phyloP scores from a whole-genome alignment of 2,888 invertebrate genomes.

The Coenonympha arcania region DNA sequence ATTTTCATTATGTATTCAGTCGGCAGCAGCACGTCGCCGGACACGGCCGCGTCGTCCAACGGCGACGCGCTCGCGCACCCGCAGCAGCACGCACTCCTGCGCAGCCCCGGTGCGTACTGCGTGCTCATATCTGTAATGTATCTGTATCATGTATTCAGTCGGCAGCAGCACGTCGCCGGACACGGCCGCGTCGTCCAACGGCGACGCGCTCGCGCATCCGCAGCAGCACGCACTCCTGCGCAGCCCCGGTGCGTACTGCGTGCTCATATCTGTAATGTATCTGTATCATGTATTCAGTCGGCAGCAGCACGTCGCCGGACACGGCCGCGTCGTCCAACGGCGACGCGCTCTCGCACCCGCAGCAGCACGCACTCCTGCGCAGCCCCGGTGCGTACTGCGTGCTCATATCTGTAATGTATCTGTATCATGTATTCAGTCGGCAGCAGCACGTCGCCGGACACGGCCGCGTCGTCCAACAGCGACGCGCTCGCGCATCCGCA shows the following conservation, averaged over 20 bases:
- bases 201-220: slow-evolving; percentile 50
- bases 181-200: slow-evolving; percentile 62
- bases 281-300: too few relatives aligned
- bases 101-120: slow-evolving; percentile 29
- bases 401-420: too few relatives aligned
- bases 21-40: slow-evolving; percentile 69
- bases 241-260: slow-evolving; percentile 25
- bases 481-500: slow-evolving; percentile 48
- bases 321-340: slow-evolving; percentile 64
- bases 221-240: slow-evolving; percentile 39
- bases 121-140: neutral
- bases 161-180: slow-evolving; percentile 70
- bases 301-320: slow-evolving; percentile 69
- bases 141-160: slow-evolving; percentile 35
- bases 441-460: slow-evolving; percentile 69
- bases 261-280: neutral
- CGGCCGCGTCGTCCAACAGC: slow-evolving; percentile 60
- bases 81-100: slow-evolving; percentile 37
- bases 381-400: slow-evolving; percentile 27
- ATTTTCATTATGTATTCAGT: slow-evolving; percentile 36
- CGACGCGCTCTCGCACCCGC: slow-evolving; percentile 47
- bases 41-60: slow-evolving; percentile 63
- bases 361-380: slow-evolving; percentile 39
- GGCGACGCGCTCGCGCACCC: slow-evolving; percentile 52
- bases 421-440: slow-evolving; percentile 55